Evolutionary conservation across 2,113 vertebrate species (phyloP), one percentile per base, ranked within the genome.

Genomic region (Centropus bengalensis): DNA sequence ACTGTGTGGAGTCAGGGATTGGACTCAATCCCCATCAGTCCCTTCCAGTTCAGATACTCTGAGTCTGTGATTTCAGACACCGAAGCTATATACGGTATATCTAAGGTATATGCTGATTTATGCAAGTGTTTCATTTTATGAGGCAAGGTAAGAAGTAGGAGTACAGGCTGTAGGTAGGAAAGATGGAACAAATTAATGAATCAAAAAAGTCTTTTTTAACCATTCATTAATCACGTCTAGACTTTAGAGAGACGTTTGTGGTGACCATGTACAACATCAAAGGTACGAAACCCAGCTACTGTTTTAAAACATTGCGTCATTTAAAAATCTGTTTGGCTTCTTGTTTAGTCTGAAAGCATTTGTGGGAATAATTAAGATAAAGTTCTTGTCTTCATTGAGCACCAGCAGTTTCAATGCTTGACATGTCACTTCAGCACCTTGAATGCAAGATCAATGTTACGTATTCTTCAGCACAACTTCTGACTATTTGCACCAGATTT

Each of bases 341-440:
- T 88, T 85, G 51, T 89, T 96, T 76, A 64, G 26, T 88, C 32
- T 91, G 78, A 74, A 74, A 69, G 42, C 59, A 20, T 82, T 82
- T 89, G 63, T 77, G 59, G 64, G 47, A 89, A 47, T 76, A 79
- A 79, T 45, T 62, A 82, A 38, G 40, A 79, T 63, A 59, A 89
- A 69, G 27, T 51, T 58, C 38, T 79, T 64, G 82, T 16, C 54
- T 76, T 79, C 32, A 33, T 6, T 58, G 32, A 32, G 32, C 32
- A 85, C 44, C 54, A 82, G 40, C 23, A 54, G 28, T 66, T 89
- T 82, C 26, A 58, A 10, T 36, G 21, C 1, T 2, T 83, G 10
- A 83, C 86, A 44, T 69, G 58, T 62, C 5, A 59, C 82, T 94
- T 79, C 75, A 93, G 36, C 51, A 66, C 78, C 38, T 77, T 59